Conservation (phyloP, 2,888 invertebrate species). For the Lottia scabra region DNA sequence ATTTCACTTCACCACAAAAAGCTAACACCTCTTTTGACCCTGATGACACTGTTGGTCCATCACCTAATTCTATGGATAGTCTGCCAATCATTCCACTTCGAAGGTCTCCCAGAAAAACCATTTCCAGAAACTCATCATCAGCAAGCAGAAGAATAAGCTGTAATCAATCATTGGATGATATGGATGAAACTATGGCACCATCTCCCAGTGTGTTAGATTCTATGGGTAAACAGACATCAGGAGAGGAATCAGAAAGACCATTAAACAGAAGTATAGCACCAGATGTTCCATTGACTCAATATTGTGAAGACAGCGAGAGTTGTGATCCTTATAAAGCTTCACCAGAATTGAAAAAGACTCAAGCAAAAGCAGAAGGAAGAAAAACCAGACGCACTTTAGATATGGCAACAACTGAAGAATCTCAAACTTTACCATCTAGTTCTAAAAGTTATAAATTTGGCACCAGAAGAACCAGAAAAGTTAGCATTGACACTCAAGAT, state of each 20-base stretch:
- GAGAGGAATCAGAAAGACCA: not conserved
- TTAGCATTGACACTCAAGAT: not conserved
- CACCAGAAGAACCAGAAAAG: slow-evolving; percentile 13
- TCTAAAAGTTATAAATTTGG: slow-evolving; percentile 42
- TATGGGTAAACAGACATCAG: not conserved
- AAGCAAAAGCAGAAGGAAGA: not conserved
- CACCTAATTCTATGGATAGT: not conserved
- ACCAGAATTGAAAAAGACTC: not conserved
- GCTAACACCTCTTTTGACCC: slow-evolving; percentile 5
- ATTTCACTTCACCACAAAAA: not conserved
- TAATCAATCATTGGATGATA: not conserved
- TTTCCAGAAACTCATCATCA: not conserved
- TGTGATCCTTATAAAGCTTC: not conserved
- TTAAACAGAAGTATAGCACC: slow-evolving; percentile 47
- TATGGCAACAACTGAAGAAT: slow-evolving; percentile 30
- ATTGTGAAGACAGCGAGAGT: slow-evolving; percentile 27
- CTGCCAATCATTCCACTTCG: not conserved
- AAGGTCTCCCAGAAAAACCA: not conserved
- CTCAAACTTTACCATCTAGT: slow-evolving; percentile 39
- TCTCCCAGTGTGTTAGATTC: not conserved
- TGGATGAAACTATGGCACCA: slow-evolving; percentile 33
- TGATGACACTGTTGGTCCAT: slow-evolving; percentile 16
- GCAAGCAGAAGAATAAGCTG: not conserved
- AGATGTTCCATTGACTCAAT: slow-evolving; percentile 37
- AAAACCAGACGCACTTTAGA: slow-evolving; percentile 9